Base-by-base conservation (phyloP, 2,113 vertebrate genomes). In the Philantomba maxwellii region DNA sequence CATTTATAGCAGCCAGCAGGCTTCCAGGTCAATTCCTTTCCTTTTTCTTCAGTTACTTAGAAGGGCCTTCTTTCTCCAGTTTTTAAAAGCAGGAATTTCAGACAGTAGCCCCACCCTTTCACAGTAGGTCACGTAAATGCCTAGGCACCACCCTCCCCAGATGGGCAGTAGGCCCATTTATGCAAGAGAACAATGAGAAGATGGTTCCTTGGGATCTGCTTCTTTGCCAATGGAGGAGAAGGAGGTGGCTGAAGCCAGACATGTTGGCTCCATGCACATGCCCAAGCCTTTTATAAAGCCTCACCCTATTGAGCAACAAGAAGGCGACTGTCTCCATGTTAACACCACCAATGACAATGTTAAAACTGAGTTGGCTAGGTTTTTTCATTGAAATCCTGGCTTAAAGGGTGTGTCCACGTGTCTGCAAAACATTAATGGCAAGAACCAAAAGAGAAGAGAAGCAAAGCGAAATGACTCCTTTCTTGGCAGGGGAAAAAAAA, bases 221-320 rank as follows among this genome's bases (percentile, higher is more conserved):
- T 97, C 92, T 97, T 97, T 98, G 98, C 97, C 97, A 98, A 60
- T 26, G 78, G 17, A 53, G 86, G 89, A 86, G 90, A 92, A 98
- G 97, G 97, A 97, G 98, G 97, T 95, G 97, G 62, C 95, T 90
- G 96, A 94, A 97, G 98, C 95, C 96, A 98, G 98, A 98, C 98
- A 97, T 53, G 6, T 88, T 91, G 98, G 98, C 98, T 98, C 97
- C 97, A 97, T 1, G 58, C 95, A 97, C 97, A 96, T 88, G 96
- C 94, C 96, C 90, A 55, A 92, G 97, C 96, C 60, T 94, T 92
- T 96, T 88, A 66, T 85, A 93, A 87, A 87, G 96, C 93, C 97
- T 97, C 97, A 97, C 96, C 80, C 95, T 95, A 19, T 97, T 98
- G 97, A 97, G 97, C 97, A 97, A 97, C 55, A 94, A 94, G 95